phyloP scores from a whole-genome alignment of 2,797 vertebrate genomes.

The Myotis planiceps region DNA sequence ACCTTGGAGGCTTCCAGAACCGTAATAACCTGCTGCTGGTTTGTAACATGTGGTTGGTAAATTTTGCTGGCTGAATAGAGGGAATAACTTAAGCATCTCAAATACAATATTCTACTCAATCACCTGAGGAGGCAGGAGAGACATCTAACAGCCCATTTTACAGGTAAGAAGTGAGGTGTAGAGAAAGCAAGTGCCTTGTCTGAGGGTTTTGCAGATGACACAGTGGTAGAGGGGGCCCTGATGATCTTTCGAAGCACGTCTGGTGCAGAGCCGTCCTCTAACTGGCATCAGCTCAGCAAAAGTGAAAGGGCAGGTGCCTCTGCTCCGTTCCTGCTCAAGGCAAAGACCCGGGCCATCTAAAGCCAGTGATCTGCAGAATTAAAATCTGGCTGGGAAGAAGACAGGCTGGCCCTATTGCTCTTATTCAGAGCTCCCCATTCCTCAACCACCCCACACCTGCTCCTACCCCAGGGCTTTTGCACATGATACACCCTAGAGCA shows the following conservation, averaged over 20 bases:
- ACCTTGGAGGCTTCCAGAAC: background rate
- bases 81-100: background rate
- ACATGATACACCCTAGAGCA: background rate
- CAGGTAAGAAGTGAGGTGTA: background rate
- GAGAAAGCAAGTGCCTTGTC: background rate
- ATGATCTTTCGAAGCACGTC: background rate
- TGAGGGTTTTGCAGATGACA: fast-evolving
- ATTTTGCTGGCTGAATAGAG: background rate
- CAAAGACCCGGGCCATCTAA: background rate
- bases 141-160: too few relatives aligned
- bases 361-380: background rate
- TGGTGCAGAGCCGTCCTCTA: background rate
- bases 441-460: background rate
- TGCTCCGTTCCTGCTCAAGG: background rate
- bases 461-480: background rate
- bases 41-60: background rate
- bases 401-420: background rate
- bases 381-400: background rate
- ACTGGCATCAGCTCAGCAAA: fast-evolving
- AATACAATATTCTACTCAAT: background rate
- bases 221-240: too few relatives aligned
- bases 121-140: background rate
- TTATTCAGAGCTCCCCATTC: background rate
- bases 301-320: too few relatives aligned
- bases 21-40: background rate